A percentile compares a stretch with the other conserved stretches of the same genome.
These are phyloP conservation scores for Willisornis vidua DNA, from an alignment of 2,113 vertebrate genomes.

Conservation along the genomic window DNA sequence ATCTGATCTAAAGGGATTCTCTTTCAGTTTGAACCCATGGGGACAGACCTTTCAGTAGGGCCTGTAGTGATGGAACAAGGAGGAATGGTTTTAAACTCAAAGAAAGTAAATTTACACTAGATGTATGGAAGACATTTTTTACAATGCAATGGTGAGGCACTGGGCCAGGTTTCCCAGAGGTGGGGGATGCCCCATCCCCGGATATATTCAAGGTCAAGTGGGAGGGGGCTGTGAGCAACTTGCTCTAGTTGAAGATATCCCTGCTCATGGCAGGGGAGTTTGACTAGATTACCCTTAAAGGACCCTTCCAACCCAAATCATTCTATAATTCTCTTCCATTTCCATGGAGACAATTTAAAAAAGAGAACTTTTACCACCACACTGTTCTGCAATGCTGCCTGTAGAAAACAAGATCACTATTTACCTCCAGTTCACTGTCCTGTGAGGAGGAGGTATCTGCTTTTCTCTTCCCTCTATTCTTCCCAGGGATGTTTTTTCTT, in stretches of 20 bases:
- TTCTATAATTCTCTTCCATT: background rate
- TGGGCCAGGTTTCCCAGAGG: background rate
- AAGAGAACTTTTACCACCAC: background rate
- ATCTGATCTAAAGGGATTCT: background rate
- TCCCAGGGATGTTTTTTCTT: slow-evolving; percentile 87
- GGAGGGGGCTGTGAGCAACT: background rate
- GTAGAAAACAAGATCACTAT: background rate
- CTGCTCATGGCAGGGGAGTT: background rate
- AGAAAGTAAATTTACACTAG: background rate
- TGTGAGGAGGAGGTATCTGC: slow-evolving; percentile 81
- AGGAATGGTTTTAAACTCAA: background rate
- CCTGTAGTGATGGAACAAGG: background rate
- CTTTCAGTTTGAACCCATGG: background rate
- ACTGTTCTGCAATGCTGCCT: background rate
- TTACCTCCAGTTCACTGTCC: slow-evolving; percentile 92
- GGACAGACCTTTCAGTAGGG: background rate
- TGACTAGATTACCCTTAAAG: background rate
- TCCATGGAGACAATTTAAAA: background rate
- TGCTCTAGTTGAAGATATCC: background rate
- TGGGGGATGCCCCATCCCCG: background rate
- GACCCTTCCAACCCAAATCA: background rate
- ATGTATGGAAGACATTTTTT: background rate
- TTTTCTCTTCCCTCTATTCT: slow-evolving; percentile 94
- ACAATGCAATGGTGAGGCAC: background rate
- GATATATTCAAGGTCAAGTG: background rate